Evolutionary conservation across 37 sponge, comb jelly and placozoan genomes (phyloP), one percentile per base, ranked within the genome.

Genomic region (Bolinopsis microptera): DNA sequence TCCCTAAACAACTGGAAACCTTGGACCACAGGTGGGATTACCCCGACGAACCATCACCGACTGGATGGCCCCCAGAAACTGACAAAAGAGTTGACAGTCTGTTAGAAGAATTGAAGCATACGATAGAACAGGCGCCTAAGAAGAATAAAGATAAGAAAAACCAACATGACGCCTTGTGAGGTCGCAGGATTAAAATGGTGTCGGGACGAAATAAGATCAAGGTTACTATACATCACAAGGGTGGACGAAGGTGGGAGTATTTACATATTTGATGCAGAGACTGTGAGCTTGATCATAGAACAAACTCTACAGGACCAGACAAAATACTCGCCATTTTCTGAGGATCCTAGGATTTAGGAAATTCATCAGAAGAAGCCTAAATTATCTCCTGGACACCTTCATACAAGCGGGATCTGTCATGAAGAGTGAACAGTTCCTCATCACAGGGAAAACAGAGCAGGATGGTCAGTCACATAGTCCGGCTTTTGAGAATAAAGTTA

Each of bases 181-280:
- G 21, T 8, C 1, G 26, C 5, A 70, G 74, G 74, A n/a, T 26
- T 70, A 2, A 22, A n/a, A 8, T 70, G 74, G 74, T 70, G 74
- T 70, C 5, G 21, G 26, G 21, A 26, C 24, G 21, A 24, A n/a
- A 22, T 70, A 5, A 22, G 25, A 70, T 9, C 5, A 70, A 70
- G 74, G 74, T 3, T n/a, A 2, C 2, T 70, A 26, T 70, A 70
- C 30, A 28, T 70, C 2, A n/a, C 74, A 28, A 70, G 30, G 30
- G 74, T 22, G 25, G 74, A 70, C 74, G 21, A 70, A n/a, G 74
- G 74, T 22, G 74, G 74, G 30, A 70, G 74, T 26, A 70, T 70
- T 70, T 28, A 28, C 21, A 1, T 70, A 22, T 28, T 70, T 22
- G 74, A 70, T n/a, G 26, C 30, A 26, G 26, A 70, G 25, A 70